Evolutionary conservation across 1,140 invertebrate genomes (phyloP).

Genomic region (Calliphora vicina): DNA sequence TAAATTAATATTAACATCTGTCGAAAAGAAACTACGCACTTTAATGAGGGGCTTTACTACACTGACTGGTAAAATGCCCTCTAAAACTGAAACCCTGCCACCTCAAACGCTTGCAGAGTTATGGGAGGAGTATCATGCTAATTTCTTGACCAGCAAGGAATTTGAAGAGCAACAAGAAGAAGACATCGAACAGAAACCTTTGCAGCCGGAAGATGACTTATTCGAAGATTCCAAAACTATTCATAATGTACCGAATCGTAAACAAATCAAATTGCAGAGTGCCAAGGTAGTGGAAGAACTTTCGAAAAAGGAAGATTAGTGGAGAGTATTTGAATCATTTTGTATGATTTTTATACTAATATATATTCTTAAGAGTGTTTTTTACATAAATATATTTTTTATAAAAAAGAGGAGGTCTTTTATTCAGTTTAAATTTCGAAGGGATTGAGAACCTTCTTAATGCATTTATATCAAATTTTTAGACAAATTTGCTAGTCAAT

Average conservation of each 20-base stretch:
- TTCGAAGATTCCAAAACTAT: slow-evolving; percentile 51
- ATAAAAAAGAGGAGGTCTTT: not conserved
- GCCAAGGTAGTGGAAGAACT: slow-evolving; percentile 51
- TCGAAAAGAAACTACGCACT: slow-evolving; percentile 55
- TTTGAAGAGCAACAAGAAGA: slow-evolving; percentile 40
- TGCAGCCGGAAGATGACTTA: slow-evolving; percentile 45
- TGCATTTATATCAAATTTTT: no score
- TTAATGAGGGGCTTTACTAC: slow-evolving; percentile 49
- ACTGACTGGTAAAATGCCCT: slow-evolving; percentile 43
- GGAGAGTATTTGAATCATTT: not conserved
- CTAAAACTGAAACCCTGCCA: not conserved
- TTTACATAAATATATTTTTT: not conserved
- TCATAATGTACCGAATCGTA: slow-evolving; percentile 55
- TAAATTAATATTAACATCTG: slow-evolving; percentile 50
- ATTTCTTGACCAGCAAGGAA: slow-evolving; percentile 49
- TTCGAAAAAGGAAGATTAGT: slow-evolving; percentile 50
- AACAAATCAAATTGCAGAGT: slow-evolving; percentile 57
- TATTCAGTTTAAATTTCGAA: not conserved
- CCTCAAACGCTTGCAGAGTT: slow-evolving; percentile 28
- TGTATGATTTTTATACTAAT: not conserved
- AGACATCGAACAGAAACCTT: slow-evolving; percentile 36
- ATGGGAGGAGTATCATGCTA: slow-evolving; percentile 51
- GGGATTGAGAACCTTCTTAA: no score
- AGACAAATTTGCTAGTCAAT: no score
- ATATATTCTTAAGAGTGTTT: not conserved